Base-by-base conservation (phyloP, 2,888 invertebrate species). In the Standfussiana lucernea region DNA sequence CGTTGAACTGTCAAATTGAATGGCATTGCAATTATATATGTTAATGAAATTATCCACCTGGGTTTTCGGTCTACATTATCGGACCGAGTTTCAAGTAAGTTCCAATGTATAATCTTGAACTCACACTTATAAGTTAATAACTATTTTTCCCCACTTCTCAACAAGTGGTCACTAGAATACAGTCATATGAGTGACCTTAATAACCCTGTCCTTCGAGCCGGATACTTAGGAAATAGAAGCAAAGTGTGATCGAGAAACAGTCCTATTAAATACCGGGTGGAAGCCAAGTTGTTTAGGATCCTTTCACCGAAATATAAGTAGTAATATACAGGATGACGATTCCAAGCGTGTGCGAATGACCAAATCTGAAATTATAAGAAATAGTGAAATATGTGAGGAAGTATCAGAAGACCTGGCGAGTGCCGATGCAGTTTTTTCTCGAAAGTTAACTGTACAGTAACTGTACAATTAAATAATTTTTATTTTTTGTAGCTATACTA, bases 91-190 rank as follows among this genome's bases (percentile, higher is more conserved):
- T n/a, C 0, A 21, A 28, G 45, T 37, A 40, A 75, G 5, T 40
- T 13, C 21, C n/a, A 2, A 18, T 35, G 42, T 4, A 8, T 21
- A 11, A 50, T 18, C 18, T 28, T 11, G 7, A 32, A 56, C 18
- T 59, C 32, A 32, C 18, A 59, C 59, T 59, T 53, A 11, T 10
- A 15, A 37, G 24, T 24, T 64, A 28, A 37, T 71, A 32, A 77
- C 53, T 18, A 64, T 53, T 78, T 77, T 65, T 40, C 53, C 21
- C 47, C 37, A 47, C 32, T 79, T n/a, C n/a, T 45, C 53, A n/a
- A 32, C 53, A 65, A 78, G 72, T 72, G 47, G 47, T n/a, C n/a
- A 78, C 64, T 65, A n/a, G 32, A 65, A 79, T 40, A 71, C 15
- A 65, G 64, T 47, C n/a, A 65, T 65, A 47, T 40, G 24, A 56